These are phyloP conservation scores for Rotaria socialis DNA, from an alignment of 2,888 invertebrate species.

Conservation along the genomic window DNA sequence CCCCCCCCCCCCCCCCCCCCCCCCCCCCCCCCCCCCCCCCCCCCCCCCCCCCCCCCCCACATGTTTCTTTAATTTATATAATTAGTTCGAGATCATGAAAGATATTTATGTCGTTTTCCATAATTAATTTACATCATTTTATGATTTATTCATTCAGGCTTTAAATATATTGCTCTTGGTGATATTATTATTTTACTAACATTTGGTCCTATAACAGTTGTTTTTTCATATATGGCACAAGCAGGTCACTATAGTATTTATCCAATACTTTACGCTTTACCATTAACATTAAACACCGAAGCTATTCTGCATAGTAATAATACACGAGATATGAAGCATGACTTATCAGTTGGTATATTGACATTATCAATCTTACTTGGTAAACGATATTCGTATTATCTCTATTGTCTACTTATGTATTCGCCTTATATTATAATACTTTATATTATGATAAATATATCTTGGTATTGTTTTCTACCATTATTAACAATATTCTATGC, in stretches of 20 bases:
- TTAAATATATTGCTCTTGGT: constrained; percentile 89
- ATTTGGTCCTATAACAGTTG: constrained; percentile 86
- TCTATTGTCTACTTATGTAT: constrained; percentile 82
- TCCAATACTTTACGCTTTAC: constrained; percentile 85
- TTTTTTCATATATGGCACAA: constrained; percentile 87
- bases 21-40: no score
- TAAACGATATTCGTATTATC: constrained; percentile 79
- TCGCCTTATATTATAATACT: constrained; percentile 74
- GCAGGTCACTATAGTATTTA: constrained; percentile 68
- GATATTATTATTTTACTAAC: constrained; percentile 84
- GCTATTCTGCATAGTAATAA: constrained; percentile 92
- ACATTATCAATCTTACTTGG: constrained; percentile 90
- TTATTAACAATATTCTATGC: constrained; percentile 79
- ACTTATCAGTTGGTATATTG: constrained; percentile 81
- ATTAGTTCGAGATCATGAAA: no score
- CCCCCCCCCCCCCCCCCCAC: no score
- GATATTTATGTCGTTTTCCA: no score
- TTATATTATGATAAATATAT: constrained; percentile 77
- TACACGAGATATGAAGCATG: constrained; percentile 81
- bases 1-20: no score
- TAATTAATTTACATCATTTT: neutral
- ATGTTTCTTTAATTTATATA: no score
- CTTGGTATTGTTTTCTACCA: constrained; percentile 81
- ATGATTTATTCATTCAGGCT: constrained; percentile 62
- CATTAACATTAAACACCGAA: constrained; percentile 85